A percentile compares a stretch with the other conserved stretches of the same genome.
Evolutionary conservation across 2,113 vertebrate genomes (phyloP).

Genomic region (Ceyx melanurus): DNA sequence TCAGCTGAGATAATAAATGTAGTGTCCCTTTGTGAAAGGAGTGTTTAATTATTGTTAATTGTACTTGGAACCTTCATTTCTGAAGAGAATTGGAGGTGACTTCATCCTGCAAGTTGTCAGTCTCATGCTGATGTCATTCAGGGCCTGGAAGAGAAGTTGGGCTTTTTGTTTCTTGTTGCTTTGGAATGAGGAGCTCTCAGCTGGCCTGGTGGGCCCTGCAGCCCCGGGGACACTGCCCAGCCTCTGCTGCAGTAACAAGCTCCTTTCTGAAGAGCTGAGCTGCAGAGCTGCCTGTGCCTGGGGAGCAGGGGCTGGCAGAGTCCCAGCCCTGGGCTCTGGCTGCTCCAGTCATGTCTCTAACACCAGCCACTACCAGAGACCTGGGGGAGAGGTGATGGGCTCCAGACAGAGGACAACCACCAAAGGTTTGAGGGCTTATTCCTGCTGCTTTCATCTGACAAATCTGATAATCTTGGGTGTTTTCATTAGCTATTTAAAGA

Average conservation of each 20-base stretch:
- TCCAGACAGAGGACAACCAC: fast-evolving
- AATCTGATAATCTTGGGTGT: background rate
- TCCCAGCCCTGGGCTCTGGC: background rate
- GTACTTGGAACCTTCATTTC: constrained; percentile 13
- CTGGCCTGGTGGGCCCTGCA: background rate
- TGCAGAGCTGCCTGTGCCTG: background rate
- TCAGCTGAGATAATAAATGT: constrained; percentile 32
- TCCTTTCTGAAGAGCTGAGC: background rate
- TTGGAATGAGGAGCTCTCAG: constrained; percentile 1
- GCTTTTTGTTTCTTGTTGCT: background rate
- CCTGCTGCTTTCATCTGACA: background rate
- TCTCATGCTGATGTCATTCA: constrained; percentile 13
- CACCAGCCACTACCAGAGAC: background rate
- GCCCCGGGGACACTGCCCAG: background rate
- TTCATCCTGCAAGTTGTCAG: constrained; percentile 44
- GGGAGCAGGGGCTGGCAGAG: background rate
- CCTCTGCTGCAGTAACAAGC: background rate
- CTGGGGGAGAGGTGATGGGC: background rate
- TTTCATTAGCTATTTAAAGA: background rate
- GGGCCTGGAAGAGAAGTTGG: background rate
- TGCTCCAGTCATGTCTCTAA: background rate
- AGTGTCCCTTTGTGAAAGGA: constrained; percentile 62
- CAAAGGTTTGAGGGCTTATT: background rate
- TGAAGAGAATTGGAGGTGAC: constrained; percentile 39
- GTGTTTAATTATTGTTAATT: constrained; percentile 45